Evolutionary conservation across 2,888 invertebrate genomes (phyloP).

Genomic region (Serrognathus titanus): DNA sequence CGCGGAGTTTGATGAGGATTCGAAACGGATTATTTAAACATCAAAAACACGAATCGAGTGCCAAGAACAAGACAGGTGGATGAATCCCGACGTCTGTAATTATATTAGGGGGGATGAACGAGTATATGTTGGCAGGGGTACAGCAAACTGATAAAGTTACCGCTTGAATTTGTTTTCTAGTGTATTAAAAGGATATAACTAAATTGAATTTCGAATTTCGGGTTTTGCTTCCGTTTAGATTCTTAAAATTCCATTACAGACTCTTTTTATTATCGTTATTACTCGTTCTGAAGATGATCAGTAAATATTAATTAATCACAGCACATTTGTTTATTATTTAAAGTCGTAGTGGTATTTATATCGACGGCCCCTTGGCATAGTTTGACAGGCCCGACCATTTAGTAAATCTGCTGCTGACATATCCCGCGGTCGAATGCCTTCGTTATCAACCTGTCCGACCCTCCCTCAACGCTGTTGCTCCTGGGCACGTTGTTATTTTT

Average conservation of each 20-base stretch:
- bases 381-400: conserved; percentile 26
- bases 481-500: background rate
- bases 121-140: conserved; percentile 31
- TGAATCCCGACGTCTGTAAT: conserved; percentile 31
- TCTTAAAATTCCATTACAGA: too few species aligned
- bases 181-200: too few species aligned
- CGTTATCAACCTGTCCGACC: conserved; percentile 20
- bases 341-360: background rate
- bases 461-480: conserved; percentile 1
- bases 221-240: too few species aligned
- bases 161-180: background rate
- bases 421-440: conserved; percentile 26
- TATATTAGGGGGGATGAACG: conserved; percentile 31
- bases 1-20: conserved; percentile 12
- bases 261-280: too few species aligned
- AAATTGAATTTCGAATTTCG: too few species aligned
- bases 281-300: too few species aligned
- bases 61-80: conserved; percentile 31
- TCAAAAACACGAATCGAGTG: conserved; percentile 33
- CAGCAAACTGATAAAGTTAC: background rate
- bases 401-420: conserved; percentile 27
- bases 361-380: conserved; percentile 22
- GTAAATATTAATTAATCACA: too few species aligned
- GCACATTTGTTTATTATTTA: too few species aligned
- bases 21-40: conserved; percentile 30